Base-by-base conservation (phyloP, 2,888 invertebrate species). In the Nymphalis polychloros region DNA sequence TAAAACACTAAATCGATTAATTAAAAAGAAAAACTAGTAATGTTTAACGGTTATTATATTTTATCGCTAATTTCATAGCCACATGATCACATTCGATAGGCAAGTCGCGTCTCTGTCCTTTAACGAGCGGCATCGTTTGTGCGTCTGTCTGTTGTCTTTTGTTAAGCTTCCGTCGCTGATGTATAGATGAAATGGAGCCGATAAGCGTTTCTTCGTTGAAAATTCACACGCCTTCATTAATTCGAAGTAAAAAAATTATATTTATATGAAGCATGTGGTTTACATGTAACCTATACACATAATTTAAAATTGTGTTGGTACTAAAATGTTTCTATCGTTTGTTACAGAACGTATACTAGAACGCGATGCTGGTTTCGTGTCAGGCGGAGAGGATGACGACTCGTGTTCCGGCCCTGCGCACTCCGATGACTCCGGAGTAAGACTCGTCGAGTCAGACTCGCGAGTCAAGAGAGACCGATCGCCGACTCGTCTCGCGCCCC, bases 351-450 rank as follows among this genome's bases (percentile, higher is more conserved):
- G 91, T 47, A 88, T 90, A 71, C 74, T 93, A 65, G 95, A 95
- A 69, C 89, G 93, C 64, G 96, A 96, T 81, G 95, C 95, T 6
- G 96, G 95, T 61, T 96, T 96, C 84, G 96, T 95, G 73, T 96
- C 95, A 0, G 95, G 95, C 3, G 95, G 94, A 0, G 96, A 96
- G 75, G 96, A 96, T 78, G 94, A 95, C 71, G 94, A 94, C 85
- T 94, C 84, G 68, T 94, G 81, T 72, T 93, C 93, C 8, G 93
- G 92, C 0, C 93, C 93, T 7, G 92, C 93, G 3, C 93, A 93
- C 76, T 93, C 93, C 1, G 93, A 93, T 72, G 93, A 93, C 81
- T 93, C 93, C 7, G 93, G 93, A 1, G 93, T 93, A 53, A 80
- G 92, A 64, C 85, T 92, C 27, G 89, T 86, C 31, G 90, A 89